Evolutionary conservation across 2,113 vertebrate species (phyloP).

Genomic region (Bubo bubo): DNA sequence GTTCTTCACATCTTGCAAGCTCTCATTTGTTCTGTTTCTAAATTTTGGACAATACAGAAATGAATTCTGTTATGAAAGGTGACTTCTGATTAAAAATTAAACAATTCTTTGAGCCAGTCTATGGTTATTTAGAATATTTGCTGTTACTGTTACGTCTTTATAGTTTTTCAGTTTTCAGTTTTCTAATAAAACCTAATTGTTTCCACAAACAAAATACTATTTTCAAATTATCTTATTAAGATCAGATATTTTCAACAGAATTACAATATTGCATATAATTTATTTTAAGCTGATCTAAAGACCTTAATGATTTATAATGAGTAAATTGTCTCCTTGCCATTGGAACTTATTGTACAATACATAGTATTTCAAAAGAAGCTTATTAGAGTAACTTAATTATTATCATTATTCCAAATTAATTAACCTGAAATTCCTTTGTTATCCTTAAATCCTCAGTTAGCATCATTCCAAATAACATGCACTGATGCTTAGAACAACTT

Average conservation of each 20-base stretch:
- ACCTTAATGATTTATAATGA: not conserved
- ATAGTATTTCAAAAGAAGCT: not conserved
- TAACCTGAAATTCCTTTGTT: not conserved
- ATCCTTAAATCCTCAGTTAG: not conserved
- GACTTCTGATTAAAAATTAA: not conserved
- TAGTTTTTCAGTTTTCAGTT: not conserved
- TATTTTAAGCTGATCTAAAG: not conserved
- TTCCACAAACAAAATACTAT: not conserved
- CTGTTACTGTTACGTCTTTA: not conserved
- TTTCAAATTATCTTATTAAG: not conserved
- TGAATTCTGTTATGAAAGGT: not conserved
- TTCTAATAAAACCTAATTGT: not conserved
- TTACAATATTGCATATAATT: not conserved
- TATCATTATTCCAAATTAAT: not conserved
- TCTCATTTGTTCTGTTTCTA: not conserved
- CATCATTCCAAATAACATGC: not conserved
- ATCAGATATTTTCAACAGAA: not conserved
- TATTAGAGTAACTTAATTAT: not conserved
- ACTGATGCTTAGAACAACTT: not conserved
- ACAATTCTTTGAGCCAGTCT: not conserved
- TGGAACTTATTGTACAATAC: not conserved
- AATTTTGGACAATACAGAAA: not conserved
- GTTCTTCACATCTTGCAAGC: not conserved
- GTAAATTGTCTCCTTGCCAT: not conserved
- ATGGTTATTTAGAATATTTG: not conserved